Evolutionary conservation across 2,113 vertebrate species (phyloP).

Genomic region (Urocynchramus pylzowi): DNA sequence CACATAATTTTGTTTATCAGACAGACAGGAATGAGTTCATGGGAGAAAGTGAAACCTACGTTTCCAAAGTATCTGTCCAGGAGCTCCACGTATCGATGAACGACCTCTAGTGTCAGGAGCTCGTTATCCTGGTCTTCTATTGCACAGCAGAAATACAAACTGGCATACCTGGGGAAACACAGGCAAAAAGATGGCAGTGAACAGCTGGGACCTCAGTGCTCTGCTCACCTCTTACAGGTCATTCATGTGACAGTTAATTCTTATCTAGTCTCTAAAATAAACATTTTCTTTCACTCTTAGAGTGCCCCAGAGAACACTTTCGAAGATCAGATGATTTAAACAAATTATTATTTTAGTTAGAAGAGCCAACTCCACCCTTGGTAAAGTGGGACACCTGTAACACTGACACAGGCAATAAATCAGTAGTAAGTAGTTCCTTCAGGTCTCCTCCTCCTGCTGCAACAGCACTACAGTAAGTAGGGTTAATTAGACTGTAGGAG

Average conservation of each 20-base stretch:
- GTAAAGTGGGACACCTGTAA: not conserved
- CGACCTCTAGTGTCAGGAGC: constrained; percentile 86
- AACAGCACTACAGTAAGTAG: not conserved
- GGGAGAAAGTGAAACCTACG: constrained; percentile 72
- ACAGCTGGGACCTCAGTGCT: not conserved
- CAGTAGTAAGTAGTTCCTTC: not conserved
- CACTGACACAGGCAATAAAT: not conserved
- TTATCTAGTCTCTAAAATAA: not conserved
- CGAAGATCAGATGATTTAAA: not conserved
- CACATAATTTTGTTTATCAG: not conserved
- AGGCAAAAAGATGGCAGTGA: not conserved
- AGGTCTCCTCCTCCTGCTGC: not conserved
- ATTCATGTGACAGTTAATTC: not conserved
- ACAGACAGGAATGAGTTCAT: not conserved
- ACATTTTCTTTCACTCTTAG: not conserved
- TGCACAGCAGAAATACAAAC: constrained; percentile 90
- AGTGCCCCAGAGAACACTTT: not conserved
- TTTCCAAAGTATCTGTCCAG: constrained; percentile 96
- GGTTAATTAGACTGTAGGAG: not conserved
- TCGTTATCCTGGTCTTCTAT: constrained; percentile 89
- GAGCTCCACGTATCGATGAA: constrained; percentile 91
- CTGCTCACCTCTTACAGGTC: not conserved
- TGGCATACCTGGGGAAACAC: constrained; percentile 84
- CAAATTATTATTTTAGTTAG: not conserved
- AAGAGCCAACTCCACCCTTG: not conserved